Percentiles rank a stretch among this genome's conserved stretches.
Conservation (phyloP, 2,797 vertebrate genomes). For the Tachyglossus aculeatus region DNA sequence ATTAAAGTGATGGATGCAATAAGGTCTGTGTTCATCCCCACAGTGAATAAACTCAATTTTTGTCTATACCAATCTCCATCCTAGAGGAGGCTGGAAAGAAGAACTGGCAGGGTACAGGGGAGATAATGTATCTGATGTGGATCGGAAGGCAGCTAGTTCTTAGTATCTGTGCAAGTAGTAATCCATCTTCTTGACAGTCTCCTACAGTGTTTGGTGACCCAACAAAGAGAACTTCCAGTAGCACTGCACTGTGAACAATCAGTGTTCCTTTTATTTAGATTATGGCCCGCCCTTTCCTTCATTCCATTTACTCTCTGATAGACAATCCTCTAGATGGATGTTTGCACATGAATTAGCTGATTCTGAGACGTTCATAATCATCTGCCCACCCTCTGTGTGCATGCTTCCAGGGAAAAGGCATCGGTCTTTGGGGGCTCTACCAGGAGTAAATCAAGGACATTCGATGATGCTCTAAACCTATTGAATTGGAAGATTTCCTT, state of each 20-base stretch:
- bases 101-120: background rate
- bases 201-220: background rate
- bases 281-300: background rate
- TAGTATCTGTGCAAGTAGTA: slow-evolving; percentile 8
- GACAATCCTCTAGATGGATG: background rate
- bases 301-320: background rate
- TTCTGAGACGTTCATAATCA: no score
- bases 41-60: background rate
- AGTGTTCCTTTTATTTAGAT: slow-evolving; percentile 29
- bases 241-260: slow-evolving; percentile 35
- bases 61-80: background rate
- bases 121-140: background rate
- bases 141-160: background rate
- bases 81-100: background rate
- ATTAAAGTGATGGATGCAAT: no score
- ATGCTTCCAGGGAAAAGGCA: no score
- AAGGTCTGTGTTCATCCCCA: no score
- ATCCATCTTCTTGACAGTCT: slow-evolving; percentile 37
- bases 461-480: no score
- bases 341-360: no score
- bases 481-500: no score
- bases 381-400: no score
- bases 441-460: no score
- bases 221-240: slow-evolving; percentile 14
- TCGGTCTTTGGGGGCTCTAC: no score